Base-by-base conservation (phyloP, 1,140 invertebrate species). In the Euwallacea similis region DNA sequence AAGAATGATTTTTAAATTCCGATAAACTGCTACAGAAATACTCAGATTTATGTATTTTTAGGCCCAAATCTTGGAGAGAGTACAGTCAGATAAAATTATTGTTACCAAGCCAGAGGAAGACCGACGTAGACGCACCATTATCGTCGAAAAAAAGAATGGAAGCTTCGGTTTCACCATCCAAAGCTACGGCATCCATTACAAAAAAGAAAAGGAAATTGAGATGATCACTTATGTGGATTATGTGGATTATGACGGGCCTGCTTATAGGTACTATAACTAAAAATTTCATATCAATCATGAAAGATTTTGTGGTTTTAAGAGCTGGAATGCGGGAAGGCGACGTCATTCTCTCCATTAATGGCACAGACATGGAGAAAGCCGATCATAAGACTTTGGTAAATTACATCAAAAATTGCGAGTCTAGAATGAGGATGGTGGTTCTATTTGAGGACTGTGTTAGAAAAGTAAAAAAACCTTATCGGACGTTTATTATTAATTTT, bases 161-260 rank as follows among this genome's bases (percentile, higher is more conserved):
- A 92, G 92, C 9, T 98, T 93, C 81, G 95, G 95, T 6, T 98
- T 97, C 81, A 97, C 95, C 0, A 84, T 98, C 61, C 88, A 98
- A 88, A 97, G 94, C 79, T 98, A 98, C 81, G 95, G 95, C 9
- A 96, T 98, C 60, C 94, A 96, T 79, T 96, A 97, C 82, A 96
- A 96, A 79, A 90, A 91, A 80, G 94, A 95, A 71, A 88, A 90
- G 76, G 91, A 94, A 79, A 91, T 94, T 65, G 95, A 97, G 81
- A 93, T 97, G 84, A 95, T 97, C 21, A 97, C 95, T 0, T 98
- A 97, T 78, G 95, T 98, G 33, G 95, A 98, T 80, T 96, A 95
- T 78, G 93, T 98, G n/a, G 95, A 96, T 75, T 90, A 91, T 67
- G 92, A 95, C 67, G 94, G 95, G 0, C 91, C 95, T 7, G 95